phyloP scores from a whole-genome alignment of 2,888 invertebrate species.

The Drosophila maculinotata region DNA sequence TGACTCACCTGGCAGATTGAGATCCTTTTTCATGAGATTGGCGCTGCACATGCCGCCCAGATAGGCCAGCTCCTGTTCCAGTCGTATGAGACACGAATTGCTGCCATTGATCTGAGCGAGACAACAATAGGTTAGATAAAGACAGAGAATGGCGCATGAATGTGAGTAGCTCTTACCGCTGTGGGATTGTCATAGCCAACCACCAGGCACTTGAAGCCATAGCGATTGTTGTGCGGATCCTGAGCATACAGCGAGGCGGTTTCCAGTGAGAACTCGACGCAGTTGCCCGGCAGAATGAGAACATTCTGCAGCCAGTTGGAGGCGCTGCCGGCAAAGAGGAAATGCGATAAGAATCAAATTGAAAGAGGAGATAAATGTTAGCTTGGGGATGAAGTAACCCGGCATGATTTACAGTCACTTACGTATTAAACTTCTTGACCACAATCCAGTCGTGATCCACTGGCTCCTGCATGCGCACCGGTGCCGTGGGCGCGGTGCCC shows the following conservation, averaged over 20 bases:
- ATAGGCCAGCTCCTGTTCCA: slow-evolving; percentile 96
- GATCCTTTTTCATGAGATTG: slow-evolving; percentile 93
- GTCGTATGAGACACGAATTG: slow-evolving; percentile 86
- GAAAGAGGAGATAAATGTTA: too few relatives aligned
- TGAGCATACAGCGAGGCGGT: slow-evolving; percentile 97
- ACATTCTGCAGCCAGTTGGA: slow-evolving; percentile 93
- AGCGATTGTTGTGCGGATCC: slow-evolving; percentile 93
- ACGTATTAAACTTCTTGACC: slow-evolving; percentile 88
- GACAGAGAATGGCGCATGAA: not conserved
- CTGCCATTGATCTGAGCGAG: slow-evolving; percentile 80
- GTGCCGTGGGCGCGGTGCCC: slow-evolving; percentile 62
- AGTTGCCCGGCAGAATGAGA: slow-evolving; percentile 95
- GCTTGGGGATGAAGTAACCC: too few relatives aligned
- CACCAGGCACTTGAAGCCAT: slow-evolving; percentile 92
- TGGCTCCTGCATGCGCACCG: slow-evolving; percentile 51
- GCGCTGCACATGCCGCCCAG: slow-evolving; percentile 96
- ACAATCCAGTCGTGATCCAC: slow-evolving; percentile 87
- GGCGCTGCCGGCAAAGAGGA: slow-evolving; percentile 58
- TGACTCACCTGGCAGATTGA: slow-evolving; percentile 87
- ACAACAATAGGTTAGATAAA: slow-evolving; percentile 9
- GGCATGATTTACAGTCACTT: too few relatives aligned
- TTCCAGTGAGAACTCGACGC: slow-evolving; percentile 97
- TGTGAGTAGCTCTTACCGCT: slow-evolving; percentile 68
- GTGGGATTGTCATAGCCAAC: slow-evolving; percentile 93
- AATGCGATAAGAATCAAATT: not conserved